Percentiles rank a stretch among this genome's conserved stretches.
Evolutionary conservation across 2,113 vertebrate species (phyloP).

Genomic region (Diadophis punctatus): DNA sequence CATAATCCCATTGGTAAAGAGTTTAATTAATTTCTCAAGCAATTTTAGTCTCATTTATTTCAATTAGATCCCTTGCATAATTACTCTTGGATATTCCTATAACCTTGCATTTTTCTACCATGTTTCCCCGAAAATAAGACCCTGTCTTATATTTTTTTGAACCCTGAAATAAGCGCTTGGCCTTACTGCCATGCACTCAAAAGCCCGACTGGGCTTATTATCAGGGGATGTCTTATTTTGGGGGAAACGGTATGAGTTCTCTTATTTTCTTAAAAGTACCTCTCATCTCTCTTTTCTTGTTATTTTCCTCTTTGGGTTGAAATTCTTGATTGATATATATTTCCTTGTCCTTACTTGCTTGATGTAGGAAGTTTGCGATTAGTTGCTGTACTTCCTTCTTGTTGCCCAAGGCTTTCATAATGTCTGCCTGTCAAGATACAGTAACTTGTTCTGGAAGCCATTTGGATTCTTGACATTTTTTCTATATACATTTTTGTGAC

Average conservation of each 20-base stretch:
- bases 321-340: background rate
- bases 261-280: background rate
- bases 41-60: background rate
- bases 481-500: background rate
- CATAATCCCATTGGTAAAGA: background rate
- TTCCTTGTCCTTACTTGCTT: background rate
- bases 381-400: background rate
- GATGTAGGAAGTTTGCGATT: background rate
- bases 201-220: no score
- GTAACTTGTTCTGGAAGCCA: background rate
- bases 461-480: background rate
- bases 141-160: no score
- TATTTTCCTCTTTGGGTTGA: background rate
- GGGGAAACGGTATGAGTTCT: no score
- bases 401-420: background rate
- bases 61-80: background rate
- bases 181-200: no score
- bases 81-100: background rate
- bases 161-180: no score
- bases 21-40: background rate
- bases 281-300: background rate
- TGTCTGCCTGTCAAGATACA: background rate
- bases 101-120: background rate
- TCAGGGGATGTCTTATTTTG: no score
- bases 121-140: no score